Evolutionary conservation across 2,888 invertebrate genomes (phyloP).

Genomic region (Petrolisthes manimaculis): DNA sequence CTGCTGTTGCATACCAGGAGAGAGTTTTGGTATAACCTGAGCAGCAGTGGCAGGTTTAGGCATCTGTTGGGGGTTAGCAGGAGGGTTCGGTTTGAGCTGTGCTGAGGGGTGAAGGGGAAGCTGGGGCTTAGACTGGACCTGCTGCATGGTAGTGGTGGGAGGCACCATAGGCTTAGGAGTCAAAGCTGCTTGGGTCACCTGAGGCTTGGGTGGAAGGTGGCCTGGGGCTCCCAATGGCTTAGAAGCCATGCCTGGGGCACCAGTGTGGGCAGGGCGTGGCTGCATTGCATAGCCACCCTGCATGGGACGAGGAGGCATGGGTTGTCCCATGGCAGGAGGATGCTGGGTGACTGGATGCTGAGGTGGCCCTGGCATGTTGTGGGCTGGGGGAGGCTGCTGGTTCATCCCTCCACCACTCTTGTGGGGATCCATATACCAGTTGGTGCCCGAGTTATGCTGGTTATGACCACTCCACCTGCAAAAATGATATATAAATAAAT

Average conservation of each 20-base stretch:
- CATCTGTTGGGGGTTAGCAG: conserved; percentile 42
- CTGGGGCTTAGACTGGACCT: conserved; percentile 38
- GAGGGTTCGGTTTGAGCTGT: conserved; percentile 38
- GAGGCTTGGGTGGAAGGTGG: conserved; percentile 42
- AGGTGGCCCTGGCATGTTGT: conserved; percentile 65
- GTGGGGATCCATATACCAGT: conserved; percentile 65
- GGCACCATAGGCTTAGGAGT: conserved; percentile 50
- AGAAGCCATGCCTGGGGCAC: conserved; percentile 52
- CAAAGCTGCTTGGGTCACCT: conserved; percentile 13
- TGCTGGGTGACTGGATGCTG: conserved; percentile 61
- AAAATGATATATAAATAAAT: conserved; percentile 23
- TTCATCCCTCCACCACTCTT: conserved; percentile 62
- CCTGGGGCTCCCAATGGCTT: conserved; percentile 54
- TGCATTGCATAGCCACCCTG: conserved; percentile 53
- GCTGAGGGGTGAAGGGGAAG: conserved; percentile 29
- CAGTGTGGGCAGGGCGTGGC: conserved; percentile 65
- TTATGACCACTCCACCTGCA: conserved; percentile 63
- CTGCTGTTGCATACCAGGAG: not conserved
- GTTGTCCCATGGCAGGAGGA: conserved; percentile 51
- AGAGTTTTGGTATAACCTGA: conserved; percentile 15
- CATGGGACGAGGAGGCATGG: conserved; percentile 49
- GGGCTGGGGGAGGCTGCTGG: conserved; percentile 65
- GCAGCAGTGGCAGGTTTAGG: conserved; percentile 41
- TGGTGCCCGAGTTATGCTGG: conserved; percentile 54
- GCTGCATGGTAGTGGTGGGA: conserved; percentile 34